These are phyloP conservation scores for Apogon talboti DNA, from an alignment of 2,797 vertebrate genomes.

Conservation along the genomic window DNA sequence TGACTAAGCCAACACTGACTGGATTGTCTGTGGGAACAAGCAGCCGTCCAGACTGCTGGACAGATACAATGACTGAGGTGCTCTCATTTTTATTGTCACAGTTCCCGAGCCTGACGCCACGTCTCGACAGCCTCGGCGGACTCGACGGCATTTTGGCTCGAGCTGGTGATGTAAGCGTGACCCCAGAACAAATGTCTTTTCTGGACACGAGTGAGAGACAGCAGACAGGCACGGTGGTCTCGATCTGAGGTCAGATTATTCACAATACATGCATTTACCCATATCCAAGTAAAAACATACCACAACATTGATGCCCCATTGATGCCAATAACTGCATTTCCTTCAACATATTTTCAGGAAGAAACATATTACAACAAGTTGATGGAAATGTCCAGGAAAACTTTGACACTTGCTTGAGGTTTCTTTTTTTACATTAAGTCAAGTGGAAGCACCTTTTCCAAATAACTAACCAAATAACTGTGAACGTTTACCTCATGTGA, in stretches of 20 bases:
- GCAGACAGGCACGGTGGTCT: conserved; percentile 32
- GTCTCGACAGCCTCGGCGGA: conserved; percentile 61
- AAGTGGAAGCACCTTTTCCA: too few relatives aligned
- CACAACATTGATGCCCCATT: too few relatives aligned
- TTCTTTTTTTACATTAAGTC: too few relatives aligned
- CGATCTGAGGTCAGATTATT: conserved; percentile 20
- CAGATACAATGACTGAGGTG: conserved; percentile 67
- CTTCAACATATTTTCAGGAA: too few relatives aligned
- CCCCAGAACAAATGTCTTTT: conserved; percentile 55
- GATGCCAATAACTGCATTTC: too few relatives aligned
- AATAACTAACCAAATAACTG: too few relatives aligned
- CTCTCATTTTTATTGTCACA: conserved; percentile 73
- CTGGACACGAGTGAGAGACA: conserved; percentile 39
- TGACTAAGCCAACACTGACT: conserved; percentile 68
- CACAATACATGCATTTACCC: too few relatives aligned
- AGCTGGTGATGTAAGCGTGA: conserved; percentile 59
- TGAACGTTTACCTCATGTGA: too few relatives aligned
- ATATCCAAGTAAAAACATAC: too few relatives aligned
- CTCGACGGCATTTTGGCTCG: conserved; percentile 42
- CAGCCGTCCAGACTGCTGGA: conserved; percentile 63
- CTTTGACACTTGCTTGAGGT: too few relatives aligned
- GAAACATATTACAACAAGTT: too few relatives aligned
- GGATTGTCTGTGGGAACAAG: conserved; percentile 70
- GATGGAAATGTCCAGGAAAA: too few relatives aligned
- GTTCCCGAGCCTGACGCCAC: conserved; percentile 70